phyloP scores from a whole-genome alignment of 2,888 invertebrate genomes.

The Meiosimyza platycephala region DNA sequence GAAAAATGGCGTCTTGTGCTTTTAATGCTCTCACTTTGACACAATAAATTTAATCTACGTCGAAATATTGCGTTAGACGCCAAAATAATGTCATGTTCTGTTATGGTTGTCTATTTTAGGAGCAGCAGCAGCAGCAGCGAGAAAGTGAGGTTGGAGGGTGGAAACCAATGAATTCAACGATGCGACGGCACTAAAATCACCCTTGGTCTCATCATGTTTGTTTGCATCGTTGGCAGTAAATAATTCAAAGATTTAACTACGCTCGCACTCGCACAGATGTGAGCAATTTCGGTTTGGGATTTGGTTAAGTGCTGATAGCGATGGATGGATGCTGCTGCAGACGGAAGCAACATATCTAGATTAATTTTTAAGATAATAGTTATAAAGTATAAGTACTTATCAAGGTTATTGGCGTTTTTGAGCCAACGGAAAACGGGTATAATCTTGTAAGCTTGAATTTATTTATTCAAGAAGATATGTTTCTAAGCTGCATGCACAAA shows the following conservation, averaged over 20 bases:
- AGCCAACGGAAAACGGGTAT: too few relatives aligned
- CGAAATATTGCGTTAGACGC: constrained; percentile 47
- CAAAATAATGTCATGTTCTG: constrained; percentile 41
- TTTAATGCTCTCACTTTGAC: constrained; percentile 36
- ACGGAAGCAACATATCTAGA: constrained; percentile 46
- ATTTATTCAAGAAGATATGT: too few relatives aligned
- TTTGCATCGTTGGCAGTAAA: constrained; percentile 48
- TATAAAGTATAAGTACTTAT: constrained; percentile 18
- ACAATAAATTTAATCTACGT: constrained; percentile 40
- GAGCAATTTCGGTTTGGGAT: constrained; percentile 28
- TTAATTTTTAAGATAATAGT: constrained; percentile 48
- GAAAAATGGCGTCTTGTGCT: constrained; percentile 32
- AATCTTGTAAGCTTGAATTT: too few relatives aligned
- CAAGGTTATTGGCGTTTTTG: too few relatives aligned
- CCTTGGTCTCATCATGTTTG: background rate
- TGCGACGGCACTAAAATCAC: background rate
- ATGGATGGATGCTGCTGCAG: background rate
- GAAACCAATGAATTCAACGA: background rate
- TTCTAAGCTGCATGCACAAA: too few relatives aligned
- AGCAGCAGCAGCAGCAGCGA: constrained; percentile 2
- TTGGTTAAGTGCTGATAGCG: background rate
- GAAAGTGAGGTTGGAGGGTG: constrained; percentile 6
- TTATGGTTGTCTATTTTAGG: background rate
- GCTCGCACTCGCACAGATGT: constrained; percentile 37
- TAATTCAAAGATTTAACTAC: constrained; percentile 59